A percentile compares a stretch with the other conserved stretches of the same genome.
phyloP scores from a whole-genome alignment of 2,113 vertebrate species.

The Pholis gunnellus region DNA sequence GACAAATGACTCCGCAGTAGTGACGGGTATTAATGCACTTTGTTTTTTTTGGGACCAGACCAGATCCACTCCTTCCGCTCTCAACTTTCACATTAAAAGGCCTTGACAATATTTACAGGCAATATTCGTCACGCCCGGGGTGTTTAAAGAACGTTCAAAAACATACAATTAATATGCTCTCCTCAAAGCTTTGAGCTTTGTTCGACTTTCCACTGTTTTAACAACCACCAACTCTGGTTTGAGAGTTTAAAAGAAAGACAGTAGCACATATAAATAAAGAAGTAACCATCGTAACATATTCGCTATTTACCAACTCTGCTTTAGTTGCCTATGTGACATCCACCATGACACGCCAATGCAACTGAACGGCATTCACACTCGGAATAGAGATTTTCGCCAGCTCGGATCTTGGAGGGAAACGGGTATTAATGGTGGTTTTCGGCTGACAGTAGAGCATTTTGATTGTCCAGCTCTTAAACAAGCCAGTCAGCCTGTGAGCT shows the following conservation, averaged over 20 bases:
- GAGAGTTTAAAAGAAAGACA: too few relatives aligned
- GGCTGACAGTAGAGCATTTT: conserved; percentile 19
- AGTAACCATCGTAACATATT: neutral
- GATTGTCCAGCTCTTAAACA: conserved; percentile 21
- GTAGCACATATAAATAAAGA: neutral
- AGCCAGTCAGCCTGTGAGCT: neutral
- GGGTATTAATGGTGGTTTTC: conserved; percentile 25
- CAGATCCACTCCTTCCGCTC: neutral
- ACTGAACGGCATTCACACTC: neutral
- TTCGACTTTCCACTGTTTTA: too few relatives aligned
- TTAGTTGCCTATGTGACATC: neutral
- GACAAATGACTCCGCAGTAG: too few relatives aligned
- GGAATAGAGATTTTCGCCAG: neutral
- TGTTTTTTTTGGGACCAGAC: too few relatives aligned
- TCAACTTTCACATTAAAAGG: neutral
- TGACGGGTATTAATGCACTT: too few relatives aligned
- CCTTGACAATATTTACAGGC: neutral
- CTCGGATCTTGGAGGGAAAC: neutral
- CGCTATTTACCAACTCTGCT: neutral
- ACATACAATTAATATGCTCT: too few relatives aligned
- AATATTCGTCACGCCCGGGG: too few relatives aligned
- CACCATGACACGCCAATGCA: neutral
- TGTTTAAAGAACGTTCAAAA: too few relatives aligned
- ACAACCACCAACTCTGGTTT: too few relatives aligned
- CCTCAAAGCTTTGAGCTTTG: too few relatives aligned